Evolutionary conservation across 2,888 invertebrate species (phyloP).

Genomic region (Drosophila incognita): DNA sequence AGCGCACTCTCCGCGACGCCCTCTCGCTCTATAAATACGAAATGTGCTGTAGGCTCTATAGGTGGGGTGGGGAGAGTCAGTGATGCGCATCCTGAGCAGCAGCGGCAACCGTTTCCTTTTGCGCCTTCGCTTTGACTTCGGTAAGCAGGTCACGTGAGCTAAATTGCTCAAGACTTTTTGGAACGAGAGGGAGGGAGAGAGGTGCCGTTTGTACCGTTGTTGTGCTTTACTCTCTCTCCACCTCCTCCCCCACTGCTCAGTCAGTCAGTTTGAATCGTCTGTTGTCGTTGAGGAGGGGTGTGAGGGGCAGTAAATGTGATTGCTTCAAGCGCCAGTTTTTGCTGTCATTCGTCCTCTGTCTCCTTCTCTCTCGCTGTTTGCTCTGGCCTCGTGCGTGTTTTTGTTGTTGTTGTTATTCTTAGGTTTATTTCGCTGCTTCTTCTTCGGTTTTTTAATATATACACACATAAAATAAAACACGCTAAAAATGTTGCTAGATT

Average conservation of each 20-base stretch:
- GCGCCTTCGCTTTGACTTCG: constrained; percentile 55
- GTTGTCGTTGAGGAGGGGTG: constrained; percentile 7
- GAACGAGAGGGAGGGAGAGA: neutral
- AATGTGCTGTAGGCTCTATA: constrained; percentile 37
- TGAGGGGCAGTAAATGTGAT: constrained; percentile 68
- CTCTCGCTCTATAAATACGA: constrained; percentile 54
- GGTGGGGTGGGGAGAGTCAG: constrained; percentile 14
- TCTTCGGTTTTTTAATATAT: constrained; percentile 23
- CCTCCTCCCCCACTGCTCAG: constrained; percentile 13
- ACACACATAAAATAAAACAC: constrained; percentile 52
- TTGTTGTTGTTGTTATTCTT: constrained; percentile 34
- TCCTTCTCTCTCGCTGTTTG: constrained; percentile 8
- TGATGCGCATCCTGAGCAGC: constrained; percentile 53
- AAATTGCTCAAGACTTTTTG: constrained; percentile 56
- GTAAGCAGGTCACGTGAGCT: constrained; percentile 78
- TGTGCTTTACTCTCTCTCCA: neutral
- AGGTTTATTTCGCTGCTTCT: constrained; percentile 7
- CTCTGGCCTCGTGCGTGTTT: constrained; percentile 49
- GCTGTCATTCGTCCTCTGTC: constrained; percentile 8
- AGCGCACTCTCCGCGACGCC: constrained; percentile 21
- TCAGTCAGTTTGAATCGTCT: constrained; percentile 38
- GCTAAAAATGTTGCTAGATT: constrained; percentile 59
- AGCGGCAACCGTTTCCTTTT: constrained; percentile 28
- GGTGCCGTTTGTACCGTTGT: neutral
- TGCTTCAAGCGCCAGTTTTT: constrained; percentile 35